Percentiles rank a stretch among this genome's conserved stretches.
phyloP scores from a whole-genome alignment of 2,888 invertebrate species.

The Coelopa pilipes region DNA sequence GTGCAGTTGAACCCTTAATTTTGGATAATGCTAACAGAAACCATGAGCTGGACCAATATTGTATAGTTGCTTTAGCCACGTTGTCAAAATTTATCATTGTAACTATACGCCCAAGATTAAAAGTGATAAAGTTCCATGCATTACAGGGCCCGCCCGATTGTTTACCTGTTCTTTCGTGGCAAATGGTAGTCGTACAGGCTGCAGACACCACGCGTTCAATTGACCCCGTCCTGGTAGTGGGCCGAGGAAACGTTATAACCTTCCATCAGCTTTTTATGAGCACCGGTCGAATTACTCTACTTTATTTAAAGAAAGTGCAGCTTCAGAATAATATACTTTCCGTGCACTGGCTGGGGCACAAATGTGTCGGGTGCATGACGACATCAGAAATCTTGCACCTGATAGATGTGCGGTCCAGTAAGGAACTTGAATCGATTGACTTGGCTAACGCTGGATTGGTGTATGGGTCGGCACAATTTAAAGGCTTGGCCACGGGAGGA shows the following conservation, averaged over 20 bases:
- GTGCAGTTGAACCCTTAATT: conserved; percentile 76
- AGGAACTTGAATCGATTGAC: conserved; percentile 86
- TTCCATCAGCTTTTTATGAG: conserved; percentile 77
- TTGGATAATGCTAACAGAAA: conserved; percentile 65
- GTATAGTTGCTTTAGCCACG: conserved; percentile 92
- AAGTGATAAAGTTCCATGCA: conserved; percentile 81
- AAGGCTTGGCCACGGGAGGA: conserved; percentile 95
- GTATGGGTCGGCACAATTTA: conserved; percentile 85
- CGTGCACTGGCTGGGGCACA: conserved; percentile 83
- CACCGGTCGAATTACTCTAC: conserved; percentile 70
- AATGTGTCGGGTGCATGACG: conserved; percentile 87
- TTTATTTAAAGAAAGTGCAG: conserved; percentile 77
- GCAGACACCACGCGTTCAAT: conserved; percentile 74
- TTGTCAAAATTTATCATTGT: conserved; percentile 85
- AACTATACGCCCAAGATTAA: conserved; percentile 79
- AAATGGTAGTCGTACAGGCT: conserved; percentile 85
- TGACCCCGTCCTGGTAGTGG: conserved; percentile 91
- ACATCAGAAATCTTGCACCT: conserved; percentile 84
- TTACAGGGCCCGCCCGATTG: conserved; percentile 80
- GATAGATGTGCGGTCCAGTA: conserved; percentile 88
- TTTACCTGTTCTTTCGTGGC: conserved; percentile 93
- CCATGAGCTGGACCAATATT: conserved; percentile 78
- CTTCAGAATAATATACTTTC: conserved; percentile 79
- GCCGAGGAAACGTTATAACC: conserved; percentile 82
- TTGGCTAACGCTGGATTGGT: conserved; percentile 83